A percentile compares a stretch with the other conserved stretches of the same genome.
phyloP scores from a whole-genome alignment of 30 jellyfish, hydroid and myxozoan genomes.

The Catostylus mosaicus region DNA sequence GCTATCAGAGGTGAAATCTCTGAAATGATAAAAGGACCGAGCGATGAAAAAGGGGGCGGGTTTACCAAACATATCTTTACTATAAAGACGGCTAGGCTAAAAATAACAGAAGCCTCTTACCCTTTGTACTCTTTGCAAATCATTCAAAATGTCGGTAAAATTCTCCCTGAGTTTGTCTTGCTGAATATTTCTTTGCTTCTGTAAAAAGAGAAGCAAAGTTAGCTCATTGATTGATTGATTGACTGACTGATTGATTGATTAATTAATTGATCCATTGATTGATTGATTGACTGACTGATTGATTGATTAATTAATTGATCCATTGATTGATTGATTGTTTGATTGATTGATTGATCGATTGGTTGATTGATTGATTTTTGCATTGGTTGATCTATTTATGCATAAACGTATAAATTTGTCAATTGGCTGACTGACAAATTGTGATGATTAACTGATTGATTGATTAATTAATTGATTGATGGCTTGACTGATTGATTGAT shows the following conservation, averaged over 20 bases:
- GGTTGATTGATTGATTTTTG: background rate
- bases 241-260: background rate
- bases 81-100: no score
- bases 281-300: background rate
- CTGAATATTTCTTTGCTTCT: conserved; percentile 84
- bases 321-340: background rate
- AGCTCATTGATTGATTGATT: background rate
- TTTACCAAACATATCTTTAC: no score
- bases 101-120: no score
- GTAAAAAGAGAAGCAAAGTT: background rate
- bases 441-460: no score
- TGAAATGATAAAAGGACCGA: no score
- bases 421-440: no score
- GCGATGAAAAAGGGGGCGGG: no score
- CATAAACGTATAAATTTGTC: no score
- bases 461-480: no score
- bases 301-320: background rate
- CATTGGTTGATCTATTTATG: no score
- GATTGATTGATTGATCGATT: background rate
- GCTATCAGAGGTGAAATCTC: no score
- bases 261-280: background rate
- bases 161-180: conserved; percentile 90
- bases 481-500: no score
- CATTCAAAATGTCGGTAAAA: conserved; percentile 64
- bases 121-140: conserved; percentile 88